Percentiles rank a stretch among this genome's conserved stretches.
Conservation (phyloP, 2,113 vertebrate species). For the Bettongia penicillata region DNA sequence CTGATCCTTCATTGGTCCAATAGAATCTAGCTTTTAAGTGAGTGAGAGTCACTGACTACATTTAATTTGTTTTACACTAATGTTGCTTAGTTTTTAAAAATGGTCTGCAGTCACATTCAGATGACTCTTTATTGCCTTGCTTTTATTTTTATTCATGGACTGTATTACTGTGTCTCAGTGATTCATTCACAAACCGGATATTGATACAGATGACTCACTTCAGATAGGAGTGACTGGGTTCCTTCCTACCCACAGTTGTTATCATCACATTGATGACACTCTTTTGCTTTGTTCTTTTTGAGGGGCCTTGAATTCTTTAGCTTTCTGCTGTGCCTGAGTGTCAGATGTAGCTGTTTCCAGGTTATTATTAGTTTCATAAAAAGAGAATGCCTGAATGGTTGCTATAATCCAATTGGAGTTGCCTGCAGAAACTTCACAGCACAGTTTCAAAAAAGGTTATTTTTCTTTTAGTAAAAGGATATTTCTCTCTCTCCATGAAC, state of each 20-base stretch:
- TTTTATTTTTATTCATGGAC: neutral
- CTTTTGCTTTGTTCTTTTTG: neutral
- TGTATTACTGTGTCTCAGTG: neutral
- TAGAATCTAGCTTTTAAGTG: neutral
- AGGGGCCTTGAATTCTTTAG: neutral
- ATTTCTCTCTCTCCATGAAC: neutral
- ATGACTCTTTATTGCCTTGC: neutral
- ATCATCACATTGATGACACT: neutral
- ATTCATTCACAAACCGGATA: neutral
- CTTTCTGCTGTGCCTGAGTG: neutral
- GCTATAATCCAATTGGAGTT: neutral
- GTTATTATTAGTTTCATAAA: neutral
- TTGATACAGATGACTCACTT: neutral
- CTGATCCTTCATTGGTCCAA: neutral
- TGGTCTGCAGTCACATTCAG: neutral
- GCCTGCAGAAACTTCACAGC: neutral
- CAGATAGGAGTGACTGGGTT: neutral
- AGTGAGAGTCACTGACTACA: neutral
- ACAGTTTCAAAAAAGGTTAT: neutral
- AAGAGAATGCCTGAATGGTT: neutral
- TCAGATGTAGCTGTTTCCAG: neutral
- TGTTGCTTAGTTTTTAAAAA: neutral
- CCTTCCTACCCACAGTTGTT: neutral
- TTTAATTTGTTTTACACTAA: neutral
- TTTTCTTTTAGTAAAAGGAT: neutral